Percentiles rank a stretch among this genome's conserved stretches.
Evolutionary conservation across 1,140 invertebrate species (phyloP).

Genomic region (Nomia melanderi): DNA sequence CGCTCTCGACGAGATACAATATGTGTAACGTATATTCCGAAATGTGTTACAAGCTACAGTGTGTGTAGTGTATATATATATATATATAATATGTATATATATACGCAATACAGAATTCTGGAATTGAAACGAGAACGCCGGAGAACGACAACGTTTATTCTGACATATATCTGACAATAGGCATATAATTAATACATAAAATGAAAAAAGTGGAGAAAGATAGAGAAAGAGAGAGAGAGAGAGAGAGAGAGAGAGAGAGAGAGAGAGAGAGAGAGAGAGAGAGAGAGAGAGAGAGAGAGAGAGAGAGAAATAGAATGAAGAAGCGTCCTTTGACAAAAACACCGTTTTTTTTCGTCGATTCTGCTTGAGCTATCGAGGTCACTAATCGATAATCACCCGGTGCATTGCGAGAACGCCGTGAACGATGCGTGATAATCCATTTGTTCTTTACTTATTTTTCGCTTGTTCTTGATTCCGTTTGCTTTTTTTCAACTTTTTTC

Average conservation of each 20-base stretch:
- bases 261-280: too few relatives aligned
- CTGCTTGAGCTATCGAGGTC: conserved; percentile 10
- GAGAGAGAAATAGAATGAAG: background rate
- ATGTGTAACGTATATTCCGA: background rate
- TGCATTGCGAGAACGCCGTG: conserved; percentile 28
- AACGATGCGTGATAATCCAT: conserved; percentile 26
- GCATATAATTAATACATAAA: conserved; percentile 46
- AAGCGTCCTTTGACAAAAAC: conserved; percentile 17
- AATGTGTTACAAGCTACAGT: background rate
- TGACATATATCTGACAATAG: conserved; percentile 45
- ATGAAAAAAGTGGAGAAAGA: too few relatives aligned
- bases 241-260: too few relatives aligned
- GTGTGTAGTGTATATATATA: too few relatives aligned
- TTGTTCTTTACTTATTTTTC: background rate
- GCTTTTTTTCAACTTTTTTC: background rate
- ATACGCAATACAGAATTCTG: conserved; percentile 8
- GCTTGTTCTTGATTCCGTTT: background rate
- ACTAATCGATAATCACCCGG: conserved; percentile 10
- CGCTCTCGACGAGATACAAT: background rate
- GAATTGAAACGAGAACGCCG: conserved; percentile 42
- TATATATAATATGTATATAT: too few relatives aligned
- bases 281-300: too few relatives aligned
- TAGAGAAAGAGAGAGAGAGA: too few relatives aligned
- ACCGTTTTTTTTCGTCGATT: conserved; percentile 18
- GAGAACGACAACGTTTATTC: conserved; percentile 48